These are phyloP conservation scores for Artibeus lituratus DNA, from an alignment of 2,797 vertebrate species.

Conservation along the genomic window DNA sequence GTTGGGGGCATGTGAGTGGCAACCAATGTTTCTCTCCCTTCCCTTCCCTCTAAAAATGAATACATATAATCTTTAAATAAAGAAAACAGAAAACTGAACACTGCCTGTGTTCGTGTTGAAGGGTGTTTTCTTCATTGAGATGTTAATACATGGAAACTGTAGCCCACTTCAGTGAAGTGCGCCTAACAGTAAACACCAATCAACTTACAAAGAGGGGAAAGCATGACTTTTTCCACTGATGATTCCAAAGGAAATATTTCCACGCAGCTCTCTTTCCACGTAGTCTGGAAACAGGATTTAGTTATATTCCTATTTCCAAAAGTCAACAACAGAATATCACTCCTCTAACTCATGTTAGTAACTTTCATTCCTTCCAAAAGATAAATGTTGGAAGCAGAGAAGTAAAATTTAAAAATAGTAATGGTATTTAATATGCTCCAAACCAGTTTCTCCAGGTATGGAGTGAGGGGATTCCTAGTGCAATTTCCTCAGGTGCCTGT, in stretches of 20 bases:
- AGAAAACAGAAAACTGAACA: background rate
- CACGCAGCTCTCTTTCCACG: background rate
- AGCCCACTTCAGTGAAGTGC: constrained; percentile 10
- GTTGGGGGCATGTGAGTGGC: too few relatives aligned
- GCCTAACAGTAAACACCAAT: background rate
- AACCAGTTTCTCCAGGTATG: background rate
- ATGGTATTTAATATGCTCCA: background rate
- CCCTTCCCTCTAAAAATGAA: too few relatives aligned
- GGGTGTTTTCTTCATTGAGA: background rate
- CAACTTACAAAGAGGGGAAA: background rate
- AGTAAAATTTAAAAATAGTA: background rate
- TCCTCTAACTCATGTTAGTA: background rate
- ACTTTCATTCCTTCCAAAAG: background rate
- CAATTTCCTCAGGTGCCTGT: too few relatives aligned
- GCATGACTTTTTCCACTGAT: background rate
- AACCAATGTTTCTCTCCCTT: too few relatives aligned
- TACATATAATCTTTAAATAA: too few relatives aligned
- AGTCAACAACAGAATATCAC: background rate
- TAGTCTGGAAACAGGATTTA: background rate
- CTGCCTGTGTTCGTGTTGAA: background rate
- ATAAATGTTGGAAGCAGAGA: background rate
- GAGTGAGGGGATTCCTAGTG: fast-evolving
- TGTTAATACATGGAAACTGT: constrained; percentile 1
- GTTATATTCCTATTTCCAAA: background rate
- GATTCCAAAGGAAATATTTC: background rate